phyloP scores from a whole-genome alignment of 2,888 invertebrate genomes.

The Agrotis exclamationis region DNA sequence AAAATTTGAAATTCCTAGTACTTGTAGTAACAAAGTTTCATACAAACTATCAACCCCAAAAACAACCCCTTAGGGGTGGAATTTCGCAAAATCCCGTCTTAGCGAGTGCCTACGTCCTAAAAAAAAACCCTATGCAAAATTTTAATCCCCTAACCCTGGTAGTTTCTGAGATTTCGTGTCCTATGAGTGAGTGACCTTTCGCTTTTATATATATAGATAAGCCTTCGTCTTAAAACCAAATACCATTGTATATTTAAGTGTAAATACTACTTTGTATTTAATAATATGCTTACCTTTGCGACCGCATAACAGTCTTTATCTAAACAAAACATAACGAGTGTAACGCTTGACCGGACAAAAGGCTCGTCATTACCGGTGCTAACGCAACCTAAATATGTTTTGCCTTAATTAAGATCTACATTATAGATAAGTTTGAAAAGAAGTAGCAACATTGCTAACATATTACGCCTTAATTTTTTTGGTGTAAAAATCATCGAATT shows the following conservation, averaged over 20 bases:
- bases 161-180: too few relatives aligned
- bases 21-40: too few relatives aligned
- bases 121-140: too few relatives aligned
- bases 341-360: slow-evolving; percentile 40
- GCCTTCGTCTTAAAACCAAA: background rate
- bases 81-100: too few relatives aligned
- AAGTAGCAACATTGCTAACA: background rate
- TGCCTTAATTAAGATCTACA: slow-evolving; percentile 58
- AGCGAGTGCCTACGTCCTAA: too few relatives aligned
- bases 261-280: background rate
- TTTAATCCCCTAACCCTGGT: too few relatives aligned
- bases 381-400: slow-evolving; percentile 45
- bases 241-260: background rate
- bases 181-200: too few relatives aligned
- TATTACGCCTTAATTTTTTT: background rate
- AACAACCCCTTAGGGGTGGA: too few relatives aligned
- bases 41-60: too few relatives aligned
- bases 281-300: slow-evolving; percentile 2
- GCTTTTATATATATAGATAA: background rate
- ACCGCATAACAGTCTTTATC: slow-evolving; percentile 25
- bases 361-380: slow-evolving; percentile 32
- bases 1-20: too few relatives aligned
- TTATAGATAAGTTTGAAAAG: slow-evolving; percentile 55
- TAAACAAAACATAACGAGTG: slow-evolving; percentile 43
- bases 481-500: too few relatives aligned